phyloP scores from a whole-genome alignment of 2,888 invertebrate genomes.

The Ischnura elegans region DNA sequence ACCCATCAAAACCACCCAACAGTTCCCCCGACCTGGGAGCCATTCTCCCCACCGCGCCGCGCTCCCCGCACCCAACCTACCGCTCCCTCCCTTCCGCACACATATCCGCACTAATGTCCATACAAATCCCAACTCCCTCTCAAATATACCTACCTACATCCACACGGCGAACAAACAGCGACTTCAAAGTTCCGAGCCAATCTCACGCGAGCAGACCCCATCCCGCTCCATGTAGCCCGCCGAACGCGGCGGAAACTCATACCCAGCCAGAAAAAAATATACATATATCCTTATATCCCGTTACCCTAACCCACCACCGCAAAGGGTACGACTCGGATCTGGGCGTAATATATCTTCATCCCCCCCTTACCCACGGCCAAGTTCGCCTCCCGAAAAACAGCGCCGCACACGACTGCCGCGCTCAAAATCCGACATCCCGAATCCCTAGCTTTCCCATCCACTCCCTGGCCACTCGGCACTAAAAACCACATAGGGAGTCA shows the following conservation, averaged over 20 bases:
- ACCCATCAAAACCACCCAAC: not conserved
- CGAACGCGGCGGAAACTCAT: conserved; percentile 41
- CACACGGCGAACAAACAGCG: conserved; percentile 63
- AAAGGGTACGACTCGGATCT: not conserved
- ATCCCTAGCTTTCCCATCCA: not conserved
- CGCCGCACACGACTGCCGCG: not conserved
- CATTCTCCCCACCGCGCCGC: not conserved
- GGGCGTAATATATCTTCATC: not conserved
- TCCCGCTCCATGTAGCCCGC: conserved; percentile 19
- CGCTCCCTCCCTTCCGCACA: not conserved
- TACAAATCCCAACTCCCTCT: not conserved
- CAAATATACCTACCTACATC: not conserved
- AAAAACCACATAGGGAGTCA: conserved; percentile 57
- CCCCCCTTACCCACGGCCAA: not conserved
- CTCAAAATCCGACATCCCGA: not conserved
- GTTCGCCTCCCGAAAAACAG: not conserved
- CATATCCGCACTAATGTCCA: not conserved
- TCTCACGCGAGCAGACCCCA: conserved; percentile 3
- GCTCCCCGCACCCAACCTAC: not conserved
- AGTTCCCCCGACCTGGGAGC: not conserved
- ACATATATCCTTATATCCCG: not conserved
- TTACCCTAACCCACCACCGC: not conserved
- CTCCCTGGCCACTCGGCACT: conserved; percentile 8
- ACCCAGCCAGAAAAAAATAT: not conserved
- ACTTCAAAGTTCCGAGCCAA: conserved; percentile 62